Evolutionary conservation across 2,113 vertebrate genomes (phyloP), one percentile per base, ranked within the genome.

Genomic region (Stegastes partitus): DNA sequence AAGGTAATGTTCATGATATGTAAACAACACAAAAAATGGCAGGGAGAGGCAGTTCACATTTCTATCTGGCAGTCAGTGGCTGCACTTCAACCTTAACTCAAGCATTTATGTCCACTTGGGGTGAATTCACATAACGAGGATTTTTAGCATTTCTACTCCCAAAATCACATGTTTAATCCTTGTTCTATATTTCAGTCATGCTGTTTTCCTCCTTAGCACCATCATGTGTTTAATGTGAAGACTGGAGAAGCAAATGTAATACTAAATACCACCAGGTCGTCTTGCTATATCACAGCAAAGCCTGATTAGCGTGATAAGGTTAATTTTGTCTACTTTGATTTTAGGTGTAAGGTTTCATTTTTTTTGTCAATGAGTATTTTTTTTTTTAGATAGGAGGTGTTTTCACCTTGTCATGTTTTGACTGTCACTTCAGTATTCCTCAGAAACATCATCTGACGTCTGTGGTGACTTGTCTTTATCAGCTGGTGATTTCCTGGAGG

Each of bases 11-110:
- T 54, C 1, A 61, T 39, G 63, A 87, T 81, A 80, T 76, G 84
- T 83, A 87, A 91, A 89, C 85, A 80, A 69, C 53, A 81, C 58
- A 72, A 71, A 61, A 67, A 81, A 73, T 42, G 47, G 50, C 74
- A 63, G 63, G 42, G 23, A 82, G 59, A 80, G 54, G 69, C 79
- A 64, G 59, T 79, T 79, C 49, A 44, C 47, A 68, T 57, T 66
- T 72, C 73, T 25, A 54, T 56, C 42, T 68, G 72, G 57, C 58
- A 86, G 57, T 34, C 31, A 34, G 31, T 34, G 31, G 31, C 6
- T 34, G 31, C 31, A 75, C 71, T 73, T 47, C 14, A 50, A 56
- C 65, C 25, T 49, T 12, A 69, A 56, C 53, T 47, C 3, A 2
- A 19, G 31, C 31, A 34, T 55, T 71, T 71, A 25, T 59, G 23